Evolutionary conservation across 2,888 invertebrate genomes (phyloP).

Genomic region (Congeria kusceri): DNA sequence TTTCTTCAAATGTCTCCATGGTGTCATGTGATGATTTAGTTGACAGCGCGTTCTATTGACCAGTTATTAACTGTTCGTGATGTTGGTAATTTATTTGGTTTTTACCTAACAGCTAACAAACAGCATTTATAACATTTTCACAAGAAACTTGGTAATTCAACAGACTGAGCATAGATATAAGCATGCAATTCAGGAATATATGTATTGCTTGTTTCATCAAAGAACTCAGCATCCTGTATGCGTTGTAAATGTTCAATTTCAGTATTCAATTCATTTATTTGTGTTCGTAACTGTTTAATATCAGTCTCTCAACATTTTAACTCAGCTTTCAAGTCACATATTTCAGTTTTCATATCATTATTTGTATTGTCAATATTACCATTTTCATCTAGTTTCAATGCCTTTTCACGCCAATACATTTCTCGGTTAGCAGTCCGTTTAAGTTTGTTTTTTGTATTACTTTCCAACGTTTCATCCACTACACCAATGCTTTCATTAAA

Average conservation of each 20-base stretch:
- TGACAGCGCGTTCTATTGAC: conserved; percentile 17
- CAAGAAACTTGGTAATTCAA: conserved; percentile 16
- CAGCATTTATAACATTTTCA: conserved; percentile 24
- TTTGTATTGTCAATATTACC: not conserved
- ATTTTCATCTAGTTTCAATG: not conserved
- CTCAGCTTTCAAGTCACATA: too few relatives aligned
- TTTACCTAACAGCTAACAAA: conserved; percentile 4
- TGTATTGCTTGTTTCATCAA: conserved; percentile 25
- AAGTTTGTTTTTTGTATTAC: conserved; percentile 1
- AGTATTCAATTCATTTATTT: conserved; percentile 11
- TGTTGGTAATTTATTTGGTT: not conserved
- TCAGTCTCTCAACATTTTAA: not conserved
- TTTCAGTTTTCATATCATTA: not conserved
- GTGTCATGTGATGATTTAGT: too few relatives aligned
- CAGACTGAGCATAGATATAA: too few relatives aligned
- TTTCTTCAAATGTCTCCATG: too few relatives aligned
- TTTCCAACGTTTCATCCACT: not conserved
- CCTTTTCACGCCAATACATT: conserved; percentile 18
- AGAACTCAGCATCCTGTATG: not conserved
- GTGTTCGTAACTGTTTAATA: not conserved
- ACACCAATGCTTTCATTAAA: too few relatives aligned
- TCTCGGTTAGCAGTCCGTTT: conserved; percentile 21
- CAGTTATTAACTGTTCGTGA: conserved; percentile 7
- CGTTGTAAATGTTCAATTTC: not conserved
- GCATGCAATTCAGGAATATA: conserved; percentile 11